Evolutionary conservation across 2,888 invertebrate species (phyloP).

Genomic region (Pterostichus niger): DNA sequence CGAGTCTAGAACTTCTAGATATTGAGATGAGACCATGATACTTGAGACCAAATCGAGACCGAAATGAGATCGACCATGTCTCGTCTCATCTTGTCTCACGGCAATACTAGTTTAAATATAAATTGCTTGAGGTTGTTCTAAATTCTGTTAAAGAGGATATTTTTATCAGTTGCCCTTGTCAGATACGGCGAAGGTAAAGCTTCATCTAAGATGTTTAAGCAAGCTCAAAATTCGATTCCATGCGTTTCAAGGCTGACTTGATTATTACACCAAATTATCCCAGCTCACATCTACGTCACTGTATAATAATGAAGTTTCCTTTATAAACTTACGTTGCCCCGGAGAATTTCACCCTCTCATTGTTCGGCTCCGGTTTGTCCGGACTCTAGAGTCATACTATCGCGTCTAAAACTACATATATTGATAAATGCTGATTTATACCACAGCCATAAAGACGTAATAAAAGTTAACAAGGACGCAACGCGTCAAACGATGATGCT

Average conservation of each 20-base stretch:
- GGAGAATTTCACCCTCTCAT: slow-evolving; percentile 53
- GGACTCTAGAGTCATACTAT: neutral
- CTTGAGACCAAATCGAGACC: too few relatives aligned
- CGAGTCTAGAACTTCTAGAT: too few relatives aligned
- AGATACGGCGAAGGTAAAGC: neutral
- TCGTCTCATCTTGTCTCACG: too few relatives aligned
- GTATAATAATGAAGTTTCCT: slow-evolving; percentile 65
- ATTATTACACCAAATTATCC: slow-evolving; percentile 62
- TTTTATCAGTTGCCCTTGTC: neutral
- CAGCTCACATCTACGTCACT: slow-evolving; percentile 59
- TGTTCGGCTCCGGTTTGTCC: slow-evolving; percentile 18
- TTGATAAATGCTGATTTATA: slow-evolving; percentile 64
- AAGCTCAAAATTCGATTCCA: slow-evolving; percentile 53
- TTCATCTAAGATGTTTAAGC: slow-evolving; percentile 31
- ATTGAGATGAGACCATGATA: too few relatives aligned
- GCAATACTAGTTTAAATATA: too few relatives aligned
- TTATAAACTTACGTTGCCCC: slow-evolving; percentile 64
- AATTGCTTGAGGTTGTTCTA: too few relatives aligned
- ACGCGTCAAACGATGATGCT: neutral
- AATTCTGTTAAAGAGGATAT: too few relatives aligned
- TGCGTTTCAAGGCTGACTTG: slow-evolving; percentile 44
- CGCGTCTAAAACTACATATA: slow-evolving; percentile 50
- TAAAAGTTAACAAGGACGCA: slow-evolving; percentile 57
- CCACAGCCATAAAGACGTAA: slow-evolving; percentile 13
- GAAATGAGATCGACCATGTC: too few relatives aligned